Conservation (phyloP, 1,140 invertebrate genomes). For the Megathymus violae region DNA sequence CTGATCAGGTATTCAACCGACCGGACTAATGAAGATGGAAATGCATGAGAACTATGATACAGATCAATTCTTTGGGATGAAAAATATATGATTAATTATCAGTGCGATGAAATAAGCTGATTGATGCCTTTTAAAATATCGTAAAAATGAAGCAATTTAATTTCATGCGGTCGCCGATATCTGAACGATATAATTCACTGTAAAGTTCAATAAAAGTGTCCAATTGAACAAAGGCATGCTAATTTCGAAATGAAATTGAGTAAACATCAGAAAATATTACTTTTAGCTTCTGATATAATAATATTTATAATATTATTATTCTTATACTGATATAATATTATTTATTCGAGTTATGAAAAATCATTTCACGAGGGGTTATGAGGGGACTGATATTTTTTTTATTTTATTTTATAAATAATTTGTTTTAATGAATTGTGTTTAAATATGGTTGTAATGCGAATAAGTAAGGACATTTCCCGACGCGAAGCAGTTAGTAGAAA, state of each 20-base stretch:
- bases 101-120: neutral
- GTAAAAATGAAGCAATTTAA: slow-evolving; percentile 33
- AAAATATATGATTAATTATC: neutral
- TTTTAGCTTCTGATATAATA: too few species aligned
- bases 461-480: too few species aligned
- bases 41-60: too few species aligned
- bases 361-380: neutral
- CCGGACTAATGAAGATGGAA: too few species aligned
- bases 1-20: too few species aligned
- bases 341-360: slow-evolving; percentile 1
- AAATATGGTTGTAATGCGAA: too few species aligned
- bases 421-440: too few species aligned
- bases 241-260: slow-evolving; percentile 4
- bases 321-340: neutral
- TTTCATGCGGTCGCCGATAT: slow-evolving; percentile 10
- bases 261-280: slow-evolving; percentile 30
- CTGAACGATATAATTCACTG: neutral
- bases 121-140: neutral
- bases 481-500: too few species aligned
- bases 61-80: too few species aligned
- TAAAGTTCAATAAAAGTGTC: slow-evolving; percentile 1
- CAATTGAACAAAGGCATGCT: slow-evolving; percentile 4
- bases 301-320: too few species aligned
- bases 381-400: neutral
- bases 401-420: too few species aligned